A percentile compares a stretch with the other conserved stretches of the same genome.
phyloP scores from a whole-genome alignment of 2,888 invertebrate genomes.

The Rhagonycha fulva region DNA sequence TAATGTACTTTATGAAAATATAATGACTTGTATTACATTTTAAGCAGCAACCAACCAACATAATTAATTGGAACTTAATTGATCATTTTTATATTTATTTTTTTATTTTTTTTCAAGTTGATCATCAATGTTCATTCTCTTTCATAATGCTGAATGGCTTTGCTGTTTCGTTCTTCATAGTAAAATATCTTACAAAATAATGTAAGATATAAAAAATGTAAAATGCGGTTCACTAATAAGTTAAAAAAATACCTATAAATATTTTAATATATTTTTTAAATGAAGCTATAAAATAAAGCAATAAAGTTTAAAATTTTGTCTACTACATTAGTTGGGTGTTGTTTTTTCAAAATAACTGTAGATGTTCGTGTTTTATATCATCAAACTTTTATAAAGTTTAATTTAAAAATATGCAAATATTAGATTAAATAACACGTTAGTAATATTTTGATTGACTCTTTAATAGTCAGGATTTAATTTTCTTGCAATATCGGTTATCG shows the following conservation, averaged over 20 bases:
- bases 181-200: background rate
- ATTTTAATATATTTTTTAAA: background rate
- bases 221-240: background rate
- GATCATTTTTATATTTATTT: too few species aligned
- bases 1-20: too few species aligned
- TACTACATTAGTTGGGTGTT: background rate
- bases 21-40: too few species aligned
- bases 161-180: too few species aligned
- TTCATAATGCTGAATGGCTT: too few species aligned
- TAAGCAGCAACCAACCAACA: too few species aligned
- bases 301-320: background rate
- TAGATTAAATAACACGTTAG: constrained; percentile 32
- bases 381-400: constrained; percentile 13
- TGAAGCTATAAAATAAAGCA: background rate
- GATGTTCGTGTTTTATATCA: constrained; percentile 27
- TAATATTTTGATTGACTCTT: constrained; percentile 37
- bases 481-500: constrained; percentile 23
- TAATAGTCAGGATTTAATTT: constrained; percentile 26
- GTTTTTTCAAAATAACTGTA: background rate
- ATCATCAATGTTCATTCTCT: too few species aligned
- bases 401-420: constrained; percentile 35
- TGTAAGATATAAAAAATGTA: background rate
- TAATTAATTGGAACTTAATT: too few species aligned
- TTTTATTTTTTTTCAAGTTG: too few species aligned
- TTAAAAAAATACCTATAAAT: background rate